Base-by-base conservation (phyloP, 2,113 vertebrate species). In the Pteropus alecto region DNA sequence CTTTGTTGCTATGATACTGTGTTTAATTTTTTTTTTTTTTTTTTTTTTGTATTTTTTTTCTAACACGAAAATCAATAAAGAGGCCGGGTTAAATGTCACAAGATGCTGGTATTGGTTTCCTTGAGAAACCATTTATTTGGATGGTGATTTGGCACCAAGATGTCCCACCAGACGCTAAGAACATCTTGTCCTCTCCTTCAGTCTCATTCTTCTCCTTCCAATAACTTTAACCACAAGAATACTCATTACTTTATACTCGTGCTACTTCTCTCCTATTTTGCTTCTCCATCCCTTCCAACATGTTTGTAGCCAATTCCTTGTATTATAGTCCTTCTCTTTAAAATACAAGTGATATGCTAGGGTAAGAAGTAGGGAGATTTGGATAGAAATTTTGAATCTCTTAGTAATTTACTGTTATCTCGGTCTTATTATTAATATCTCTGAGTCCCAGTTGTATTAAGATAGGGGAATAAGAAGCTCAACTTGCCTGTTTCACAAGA, bases 31-130 rank as follows among this genome's bases (percentile, higher is more conserved):
- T 95, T 38, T 38, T n/a, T 90, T 95, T 38, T 38, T n/a, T 83
- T 22, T 84, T 83, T 84, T 74, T 56, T 71, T 56, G n/a, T 89
- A n/a, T 88, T 96, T 97, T 94, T 35, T 83, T 93, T 94, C 46
- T 90, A 97, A 95, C 33, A 33, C 71, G 93, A 95, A 96, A 94
- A 94, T 96, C 84, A 97, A 77, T 96, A 48, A 71, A 61, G 74
- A 87, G 73, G 30, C 54, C 3, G 19, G 58, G 68, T 84, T 84
- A 77, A 92, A 91, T 96, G 87, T 96, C 97, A 95, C 35, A 94
- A 88, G 94, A 94, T 74, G 73, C 71, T 30, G 30, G 41, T 88
- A 95, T 98, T 95, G 73, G 41, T 97, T 98, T 97, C 97, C 51
- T 41, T 79, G 79, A 89, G 95, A 96, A 97, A 91, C 90, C 77